Conservation (phyloP, 1,140 invertebrate species). For the Lepidurus arcticus region DNA sequence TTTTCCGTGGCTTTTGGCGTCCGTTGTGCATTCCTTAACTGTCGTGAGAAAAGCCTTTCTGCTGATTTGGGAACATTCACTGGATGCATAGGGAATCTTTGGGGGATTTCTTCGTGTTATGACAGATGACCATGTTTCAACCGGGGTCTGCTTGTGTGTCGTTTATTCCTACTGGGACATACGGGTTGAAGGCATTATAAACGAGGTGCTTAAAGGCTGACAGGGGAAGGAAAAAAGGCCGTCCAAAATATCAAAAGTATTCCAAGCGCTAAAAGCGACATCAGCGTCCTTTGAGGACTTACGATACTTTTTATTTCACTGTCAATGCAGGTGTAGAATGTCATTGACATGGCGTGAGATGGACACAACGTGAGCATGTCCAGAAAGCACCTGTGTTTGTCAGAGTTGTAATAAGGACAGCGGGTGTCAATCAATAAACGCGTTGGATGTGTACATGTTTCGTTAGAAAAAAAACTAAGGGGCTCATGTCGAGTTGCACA, state of each 20-base stretch:
- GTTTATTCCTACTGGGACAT: neutral
- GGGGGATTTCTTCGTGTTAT: neutral
- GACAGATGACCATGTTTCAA: neutral
- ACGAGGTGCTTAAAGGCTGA: neutral
- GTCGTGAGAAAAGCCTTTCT: neutral
- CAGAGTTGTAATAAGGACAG: neutral
- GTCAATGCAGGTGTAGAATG: neutral
- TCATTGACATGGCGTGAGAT: neutral
- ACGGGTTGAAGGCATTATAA: neutral
- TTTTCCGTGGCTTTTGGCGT: neutral
- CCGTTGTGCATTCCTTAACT: neutral
- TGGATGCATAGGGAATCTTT: neutral
- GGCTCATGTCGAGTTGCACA: neutral
- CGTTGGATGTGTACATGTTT: neutral
- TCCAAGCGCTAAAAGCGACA: neutral
- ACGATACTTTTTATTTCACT: no score
- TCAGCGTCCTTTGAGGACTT: neutral
- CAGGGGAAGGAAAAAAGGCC: neutral
- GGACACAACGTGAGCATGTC: neutral
- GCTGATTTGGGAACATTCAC: neutral
- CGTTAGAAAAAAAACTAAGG: neutral
- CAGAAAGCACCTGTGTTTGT: neutral
- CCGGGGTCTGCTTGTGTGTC: neutral
- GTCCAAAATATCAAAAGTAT: neutral
- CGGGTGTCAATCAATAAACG: neutral